phyloP scores from a whole-genome alignment of 2,888 invertebrate genomes.

The Cryptus viduatorius region DNA sequence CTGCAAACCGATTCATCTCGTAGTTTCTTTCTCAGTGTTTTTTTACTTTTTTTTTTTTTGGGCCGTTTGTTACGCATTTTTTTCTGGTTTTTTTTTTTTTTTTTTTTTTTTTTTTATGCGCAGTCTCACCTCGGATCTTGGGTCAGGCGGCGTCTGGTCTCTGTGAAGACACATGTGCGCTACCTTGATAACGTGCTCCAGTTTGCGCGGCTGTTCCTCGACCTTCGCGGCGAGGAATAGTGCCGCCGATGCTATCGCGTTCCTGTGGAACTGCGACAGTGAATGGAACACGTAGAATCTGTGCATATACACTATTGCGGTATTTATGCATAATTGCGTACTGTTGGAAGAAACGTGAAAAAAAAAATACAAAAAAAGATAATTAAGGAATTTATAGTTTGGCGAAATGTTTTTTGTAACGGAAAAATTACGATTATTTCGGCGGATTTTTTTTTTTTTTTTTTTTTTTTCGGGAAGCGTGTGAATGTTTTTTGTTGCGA shows the following conservation, averaged over 20 bases:
- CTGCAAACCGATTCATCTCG: slow-evolving; percentile 81
- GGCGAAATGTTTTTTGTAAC: not conserved
- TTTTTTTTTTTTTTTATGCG: slow-evolving; percentile 38
- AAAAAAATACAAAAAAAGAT: slow-evolving; percentile 46
- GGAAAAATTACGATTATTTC: not conserved
- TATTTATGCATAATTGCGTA: slow-evolving; percentile 98
- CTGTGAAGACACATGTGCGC: slow-evolving; percentile 95
- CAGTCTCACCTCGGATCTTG: slow-evolving; percentile 89
- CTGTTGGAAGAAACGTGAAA: slow-evolving; percentile 82
- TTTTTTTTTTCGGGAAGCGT: not conserved
- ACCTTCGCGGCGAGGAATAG: slow-evolving; percentile 99
- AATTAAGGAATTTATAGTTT: slow-evolving; percentile 56
- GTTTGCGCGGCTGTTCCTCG: slow-evolving; percentile 98
- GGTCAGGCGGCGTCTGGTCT: slow-evolving; percentile 88
- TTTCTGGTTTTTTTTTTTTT: slow-evolving; percentile 38
- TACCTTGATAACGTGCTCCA: slow-evolving; percentile 98
- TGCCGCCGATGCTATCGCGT: slow-evolving; percentile 97
- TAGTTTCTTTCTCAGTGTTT: slow-evolving; percentile 52
- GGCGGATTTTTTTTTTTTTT: no score
- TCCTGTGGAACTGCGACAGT: slow-evolving; percentile 97
- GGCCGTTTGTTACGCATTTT: slow-evolving; percentile 32
- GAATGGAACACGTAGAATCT: slow-evolving; percentile 99
- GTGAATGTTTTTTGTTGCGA: no score
- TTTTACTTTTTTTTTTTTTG: slow-evolving; percentile 30
- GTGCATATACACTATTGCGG: slow-evolving; percentile 99